Base-by-base conservation (phyloP, 2,888 invertebrate species). In the Leptinotarsa rubiginosa region DNA sequence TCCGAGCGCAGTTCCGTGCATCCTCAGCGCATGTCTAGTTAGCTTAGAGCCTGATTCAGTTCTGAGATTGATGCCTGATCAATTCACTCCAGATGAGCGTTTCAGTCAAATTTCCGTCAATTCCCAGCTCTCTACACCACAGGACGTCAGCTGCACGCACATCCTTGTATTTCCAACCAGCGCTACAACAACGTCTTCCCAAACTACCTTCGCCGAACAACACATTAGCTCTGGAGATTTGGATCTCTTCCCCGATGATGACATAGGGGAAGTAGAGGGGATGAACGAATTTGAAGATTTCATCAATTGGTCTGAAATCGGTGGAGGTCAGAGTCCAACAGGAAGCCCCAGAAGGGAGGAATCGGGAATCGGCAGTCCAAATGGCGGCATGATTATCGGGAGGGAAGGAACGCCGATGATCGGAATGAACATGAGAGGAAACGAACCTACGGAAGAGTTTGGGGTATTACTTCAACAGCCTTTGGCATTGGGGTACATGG, bases 161-260 rank as follows among this genome's bases (percentile, higher is more conserved):
- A 99, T 99, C 81, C 92, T 99, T 82, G 99, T 99, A 81, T 99
- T 99, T 89, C 99, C 99, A 68, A 99, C 98, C 56, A 98, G 96
- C 76, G 97, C 97, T 62, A 96, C 96, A 73, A 96, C 97, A 75
- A 96, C 96, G 91, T 93, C 93, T 22, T 92, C 93, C 54, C 93
- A 93, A 87, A 92, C 93, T 65, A 92, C 93, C 72, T 93, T 93
- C 87, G 77, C 78, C 77, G 93, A 93, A 83, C 91, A 91, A 80
- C 92, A 92, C 83, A 92, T 92, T 10, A 41, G 41, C 80, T 91
- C 92, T 81, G 91, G 92, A 47, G 93, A 93, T 81, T 87, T 92
- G 56, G 91, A 91, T 78, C 92, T 93, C 82, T 88, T 94, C 20
- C 22, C 20, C 56, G 56, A 56, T 12, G 85, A 85, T 75, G 92